phyloP scores from a whole-genome alignment of 2,888 invertebrate genomes.

The Chloroclystis v-ata region DNA sequence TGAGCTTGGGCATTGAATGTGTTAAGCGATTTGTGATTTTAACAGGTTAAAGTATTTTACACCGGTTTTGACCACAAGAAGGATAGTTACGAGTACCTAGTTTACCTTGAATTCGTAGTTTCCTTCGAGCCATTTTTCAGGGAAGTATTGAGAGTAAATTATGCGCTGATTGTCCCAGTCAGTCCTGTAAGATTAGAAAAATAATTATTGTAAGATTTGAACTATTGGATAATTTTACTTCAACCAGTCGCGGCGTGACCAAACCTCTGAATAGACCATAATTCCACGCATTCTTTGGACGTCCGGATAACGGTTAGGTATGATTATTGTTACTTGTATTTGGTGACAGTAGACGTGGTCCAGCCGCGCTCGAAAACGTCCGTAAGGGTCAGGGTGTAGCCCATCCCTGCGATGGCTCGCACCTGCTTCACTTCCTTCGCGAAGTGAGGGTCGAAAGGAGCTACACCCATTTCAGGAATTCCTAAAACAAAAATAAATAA shows the following conservation, averaged over 20 bases:
- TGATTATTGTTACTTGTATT: slow-evolving; percentile 85
- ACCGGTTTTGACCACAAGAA: no score
- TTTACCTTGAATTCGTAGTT: slow-evolving; percentile 68
- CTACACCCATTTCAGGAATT: slow-evolving; percentile 83
- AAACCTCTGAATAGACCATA: no score
- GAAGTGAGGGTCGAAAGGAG: slow-evolving; percentile 88
- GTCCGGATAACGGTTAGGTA: no score
- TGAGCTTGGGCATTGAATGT: no score
- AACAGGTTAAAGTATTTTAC: no score
- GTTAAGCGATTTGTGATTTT: no score
- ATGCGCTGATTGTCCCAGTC: slow-evolving; percentile 81
- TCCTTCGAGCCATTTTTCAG: slow-evolving; percentile 86
- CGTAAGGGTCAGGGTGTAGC: slow-evolving; percentile 83
- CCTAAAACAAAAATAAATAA: slow-evolving; percentile 65
- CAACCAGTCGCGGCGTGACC: no score
- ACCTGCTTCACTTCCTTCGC: slow-evolving; percentile 81
- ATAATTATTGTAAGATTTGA: no score
- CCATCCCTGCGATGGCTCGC: slow-evolving; percentile 80
- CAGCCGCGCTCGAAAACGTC: slow-evolving; percentile 88
- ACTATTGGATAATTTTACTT: no score
- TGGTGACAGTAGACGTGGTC: slow-evolving; percentile 85
- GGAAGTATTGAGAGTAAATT: slow-evolving; percentile 89
- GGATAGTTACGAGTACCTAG: not conserved
- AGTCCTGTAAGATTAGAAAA: slow-evolving; percentile 75
- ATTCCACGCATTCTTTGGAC: no score